A percentile compares a stretch with the other conserved stretches of the same genome.
These are phyloP conservation scores for Menidia beryllina DNA, from an alignment of 2,113 vertebrate genomes.

Conservation along the genomic window DNA sequence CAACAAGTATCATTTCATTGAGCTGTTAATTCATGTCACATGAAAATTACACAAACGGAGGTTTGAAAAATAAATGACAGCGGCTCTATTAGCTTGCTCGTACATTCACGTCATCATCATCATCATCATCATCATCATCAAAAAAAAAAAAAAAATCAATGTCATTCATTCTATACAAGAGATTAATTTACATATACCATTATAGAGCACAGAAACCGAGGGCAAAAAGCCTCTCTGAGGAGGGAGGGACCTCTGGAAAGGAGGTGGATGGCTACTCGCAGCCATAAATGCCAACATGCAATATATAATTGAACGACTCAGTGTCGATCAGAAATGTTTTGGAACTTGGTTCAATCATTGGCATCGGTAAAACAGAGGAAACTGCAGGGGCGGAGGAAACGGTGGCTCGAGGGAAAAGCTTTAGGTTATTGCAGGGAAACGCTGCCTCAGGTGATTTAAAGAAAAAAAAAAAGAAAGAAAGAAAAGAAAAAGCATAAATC, in stretches of 20 bases:
- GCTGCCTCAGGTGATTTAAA: not conserved
- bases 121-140: too few species aligned
- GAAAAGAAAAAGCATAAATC: slow-evolving; percentile 17
- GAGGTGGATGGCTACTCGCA: slow-evolving; percentile 37
- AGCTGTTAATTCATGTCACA: slow-evolving; percentile 15
- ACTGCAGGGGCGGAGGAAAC: slow-evolving; percentile 5
- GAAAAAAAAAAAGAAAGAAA: not conserved
- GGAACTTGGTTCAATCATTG: slow-evolving; percentile 61
- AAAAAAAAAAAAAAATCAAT: slow-evolving; percentile 27
- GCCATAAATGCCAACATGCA: slow-evolving; percentile 71
- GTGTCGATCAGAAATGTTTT: slow-evolving; percentile 55
- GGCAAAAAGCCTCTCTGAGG: slow-evolving; percentile 43
- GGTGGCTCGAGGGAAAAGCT: slow-evolving; percentile 32
- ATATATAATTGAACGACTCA: slow-evolving; percentile 61
- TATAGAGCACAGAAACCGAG: slow-evolving; percentile 61
- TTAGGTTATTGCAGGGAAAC: slow-evolving; percentile 23
- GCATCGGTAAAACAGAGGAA: slow-evolving; percentile 35
- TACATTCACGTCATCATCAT: slow-evolving; percentile 73
- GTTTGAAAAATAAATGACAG: slow-evolving; percentile 15
- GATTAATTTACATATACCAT: slow-evolving; percentile 66
- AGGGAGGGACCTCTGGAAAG: not conserved
- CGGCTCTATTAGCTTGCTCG: slow-evolving; percentile 48
- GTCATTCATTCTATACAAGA: slow-evolving; percentile 73
- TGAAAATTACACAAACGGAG: slow-evolving; percentile 15
- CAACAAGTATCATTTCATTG: slow-evolving; percentile 40